Base-by-base conservation (phyloP, 1,140 invertebrate species). In the Papilio aristodemus region DNA sequence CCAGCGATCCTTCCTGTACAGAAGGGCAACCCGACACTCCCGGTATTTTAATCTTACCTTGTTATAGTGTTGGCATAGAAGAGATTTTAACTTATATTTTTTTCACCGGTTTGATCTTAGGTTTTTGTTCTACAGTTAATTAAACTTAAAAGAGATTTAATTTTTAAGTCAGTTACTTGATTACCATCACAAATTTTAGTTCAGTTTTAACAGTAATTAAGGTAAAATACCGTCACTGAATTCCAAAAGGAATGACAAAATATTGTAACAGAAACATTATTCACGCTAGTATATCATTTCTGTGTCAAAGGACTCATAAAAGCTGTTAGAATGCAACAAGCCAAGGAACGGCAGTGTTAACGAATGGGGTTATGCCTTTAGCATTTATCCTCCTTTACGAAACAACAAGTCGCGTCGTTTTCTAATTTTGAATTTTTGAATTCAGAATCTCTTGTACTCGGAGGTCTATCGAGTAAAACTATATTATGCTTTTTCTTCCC, bases 401-500 rank as follows among this genome's bases (percentile, higher is more conserved):
- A 38, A 60, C 57, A 60, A 14, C 66, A 71, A 66, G 67, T 73
- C 60, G 72, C 75, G 70, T 68, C 71, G 72, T 75, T 76, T 74
- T 69, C 72, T 68, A 46, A 41, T 37, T 69, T 64, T 67, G 77
- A 79, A 77, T n/a, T 77, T 64, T 66, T 37, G 7, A 60, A 38
- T 60, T 60, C 68, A 68, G 63, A 70, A 73, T 75, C 73, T 74
- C 77, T 72, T 74, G 77, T 72, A 78, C 76, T 78, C 68, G 62
- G 67, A 67, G 64, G 62, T 60, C 70, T 68, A 43, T 71, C 64
- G 60, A 62, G 69, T 60, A 46, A 60, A 27, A 57, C 57, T n/a
- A n/a, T n/a, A n/a, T n/a, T n/a, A n/a, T n/a, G n/a, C 41, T 19
- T 60, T 60, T 41, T 25, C 36, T 38, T 43, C 13, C n/a, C 8